Evolutionary conservation across 2,888 invertebrate species (phyloP), one percentile per base, ranked within the genome.

Genomic region (Pristionchus entomophagus): DNA sequence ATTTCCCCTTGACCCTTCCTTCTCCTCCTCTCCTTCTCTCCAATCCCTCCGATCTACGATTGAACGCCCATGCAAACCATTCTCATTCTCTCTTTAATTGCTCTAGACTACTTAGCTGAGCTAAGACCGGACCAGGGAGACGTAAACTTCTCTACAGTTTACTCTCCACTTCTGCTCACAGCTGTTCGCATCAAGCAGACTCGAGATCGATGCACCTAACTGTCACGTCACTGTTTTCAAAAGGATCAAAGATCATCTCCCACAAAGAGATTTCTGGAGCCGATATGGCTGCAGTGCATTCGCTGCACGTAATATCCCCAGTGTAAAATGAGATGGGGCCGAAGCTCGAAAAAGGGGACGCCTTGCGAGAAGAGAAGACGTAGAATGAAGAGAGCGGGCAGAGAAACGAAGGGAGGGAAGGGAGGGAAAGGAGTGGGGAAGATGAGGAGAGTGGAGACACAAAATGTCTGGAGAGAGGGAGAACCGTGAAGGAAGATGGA

Each of bases 271-370:
- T 35, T 38, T 73, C n/a, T n/a, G 73, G 41, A 73, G 41, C 73
- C 45, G 0, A 41, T 45, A n/a, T n/a, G 26, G 4, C 73, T n/a
- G n/a, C n/a, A n/a, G n/a, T n/a, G n/a, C n/a, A n/a, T n/a, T n/a
- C n/a, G n/a, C n/a, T n/a, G 73, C 41, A n/a, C 73, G 73, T 73
- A 45, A 73, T 73, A 22, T 29, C 32, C n/a, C 22, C 73, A 32
- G 41, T 73, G 73, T 73, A 73, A 73, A 73, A 73, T 73, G 78
- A 51, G 78, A 80, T 51, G 51, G 78, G 78, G 51, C 45, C 73
- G 45, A 17, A 19, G 41, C 32, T 32, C 35, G 51, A 80, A 80
- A 80, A 80, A 35, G n/a, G n/a, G 35, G 65, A 38, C 73, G 73
- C n/a, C 38, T 38, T 73, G n/a, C 41, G 65, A 29, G 65, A n/a